phyloP scores from a whole-genome alignment of 2,888 invertebrate species.

The Agonopterix arenella region DNA sequence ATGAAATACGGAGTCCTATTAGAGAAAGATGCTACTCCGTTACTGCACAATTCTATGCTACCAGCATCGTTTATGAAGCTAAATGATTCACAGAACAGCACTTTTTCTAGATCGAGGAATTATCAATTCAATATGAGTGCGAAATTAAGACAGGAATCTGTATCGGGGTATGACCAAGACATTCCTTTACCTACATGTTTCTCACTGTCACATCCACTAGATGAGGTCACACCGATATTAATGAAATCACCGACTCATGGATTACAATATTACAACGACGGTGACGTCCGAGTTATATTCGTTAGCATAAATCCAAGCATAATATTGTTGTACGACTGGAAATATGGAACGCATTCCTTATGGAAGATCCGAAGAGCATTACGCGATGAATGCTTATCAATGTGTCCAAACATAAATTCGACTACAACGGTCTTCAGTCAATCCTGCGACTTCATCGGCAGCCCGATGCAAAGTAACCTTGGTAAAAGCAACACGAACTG shows the following conservation, averaged over 20 bases:
- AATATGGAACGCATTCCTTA: slow-evolving; percentile 86
- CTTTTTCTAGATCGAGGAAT: slow-evolving; percentile 42
- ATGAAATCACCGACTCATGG: slow-evolving; percentile 79
- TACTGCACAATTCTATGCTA: slow-evolving; percentile 45
- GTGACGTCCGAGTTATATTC: slow-evolving; percentile 83
- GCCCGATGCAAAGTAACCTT: slow-evolving; percentile 55
- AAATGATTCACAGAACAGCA: slow-evolving; percentile 58
- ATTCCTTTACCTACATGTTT: slow-evolving; percentile 86
- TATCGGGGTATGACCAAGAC: slow-evolving; percentile 57
- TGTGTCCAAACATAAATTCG: slow-evolving; percentile 73
- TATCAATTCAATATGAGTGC: slow-evolving; percentile 50
- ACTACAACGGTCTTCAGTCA: slow-evolving; percentile 60
- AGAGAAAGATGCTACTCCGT: slow-evolving; percentile 79
- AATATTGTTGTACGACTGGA: slow-evolving; percentile 87
- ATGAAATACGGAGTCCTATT: slow-evolving; percentile 91
- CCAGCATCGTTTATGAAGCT: slow-evolving; percentile 49
- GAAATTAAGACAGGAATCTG: slow-evolving; percentile 49
- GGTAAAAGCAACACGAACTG: slow-evolving; percentile 49
- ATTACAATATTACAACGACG: slow-evolving; percentile 79
- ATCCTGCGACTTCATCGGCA: slow-evolving; percentile 56
- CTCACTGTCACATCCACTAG: slow-evolving; percentile 91
- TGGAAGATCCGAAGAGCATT: slow-evolving; percentile 87
- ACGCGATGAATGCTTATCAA: slow-evolving; percentile 81
- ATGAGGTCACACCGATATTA: slow-evolving; percentile 92
- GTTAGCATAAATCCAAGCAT: slow-evolving; percentile 87